Percentiles rank a stretch among this genome's conserved stretches.
phyloP scores from a whole-genome alignment of 1,140 invertebrate genomes.

The Hydropsyche tenuis region DNA sequence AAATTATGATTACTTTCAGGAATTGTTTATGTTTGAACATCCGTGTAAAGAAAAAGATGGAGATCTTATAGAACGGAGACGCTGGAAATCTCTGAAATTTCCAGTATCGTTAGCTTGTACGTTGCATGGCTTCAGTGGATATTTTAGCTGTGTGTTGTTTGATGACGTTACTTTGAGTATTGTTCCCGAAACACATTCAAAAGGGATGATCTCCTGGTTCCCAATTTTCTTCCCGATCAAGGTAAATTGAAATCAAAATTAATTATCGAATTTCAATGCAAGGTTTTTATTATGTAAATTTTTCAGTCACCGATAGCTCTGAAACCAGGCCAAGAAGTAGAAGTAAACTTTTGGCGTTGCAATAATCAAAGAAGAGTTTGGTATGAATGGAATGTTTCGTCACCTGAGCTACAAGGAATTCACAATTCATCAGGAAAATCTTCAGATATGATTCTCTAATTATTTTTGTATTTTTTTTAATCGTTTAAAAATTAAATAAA shows the following conservation, averaged over 20 bases:
- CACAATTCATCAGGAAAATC: conserved; percentile 85
- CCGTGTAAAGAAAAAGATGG: conserved; percentile 81
- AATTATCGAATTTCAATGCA: conserved; percentile 23
- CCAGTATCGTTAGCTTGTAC: conserved; percentile 74
- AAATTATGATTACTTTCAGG: conserved; percentile 51
- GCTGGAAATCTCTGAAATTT: conserved; percentile 76
- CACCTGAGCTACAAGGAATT: conserved; percentile 69
- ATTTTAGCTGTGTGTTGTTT: conserved; percentile 90
- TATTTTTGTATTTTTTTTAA: too few species aligned
- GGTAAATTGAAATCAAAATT: conserved; percentile 60
- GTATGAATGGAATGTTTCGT: conserved; percentile 92
- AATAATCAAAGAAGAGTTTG: conserved; percentile 83
- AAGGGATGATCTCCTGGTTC: conserved; percentile 97
- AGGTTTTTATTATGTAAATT: background rate
- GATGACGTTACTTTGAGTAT: conserved; percentile 88
- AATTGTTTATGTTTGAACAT: conserved; percentile 89
- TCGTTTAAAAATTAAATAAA: too few species aligned
- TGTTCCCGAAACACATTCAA: conserved; percentile 84
- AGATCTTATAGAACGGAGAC: conserved; percentile 74
- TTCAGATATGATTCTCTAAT: conserved; percentile 53
- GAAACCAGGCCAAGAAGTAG: conserved; percentile 71
- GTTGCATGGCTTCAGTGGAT: conserved; percentile 93
- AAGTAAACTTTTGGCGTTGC: conserved; percentile 88
- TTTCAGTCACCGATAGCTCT: conserved; percentile 79
- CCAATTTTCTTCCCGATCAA: conserved; percentile 92